A percentile compares a stretch with the other conserved stretches of the same genome.
Evolutionary conservation across 2,888 invertebrate genomes (phyloP).

Genomic region (Bombylius discolor): DNA sequence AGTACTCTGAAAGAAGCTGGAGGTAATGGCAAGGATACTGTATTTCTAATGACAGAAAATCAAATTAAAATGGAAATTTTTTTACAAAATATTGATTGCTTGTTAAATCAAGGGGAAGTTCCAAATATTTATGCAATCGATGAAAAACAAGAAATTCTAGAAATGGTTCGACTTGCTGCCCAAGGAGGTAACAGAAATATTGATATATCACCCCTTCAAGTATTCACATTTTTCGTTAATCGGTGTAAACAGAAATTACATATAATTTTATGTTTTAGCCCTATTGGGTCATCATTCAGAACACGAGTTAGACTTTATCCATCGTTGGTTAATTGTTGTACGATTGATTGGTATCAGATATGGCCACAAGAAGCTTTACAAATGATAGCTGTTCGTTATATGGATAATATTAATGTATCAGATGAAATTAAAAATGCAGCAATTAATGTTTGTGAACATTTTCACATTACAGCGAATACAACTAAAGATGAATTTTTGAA

Average conservation of each 20-base stretch:
- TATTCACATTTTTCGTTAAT: conserved; percentile 71
- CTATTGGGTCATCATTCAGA: conserved; percentile 69
- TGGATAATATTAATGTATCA: conserved; percentile 50
- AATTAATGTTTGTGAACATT: conserved; percentile 74
- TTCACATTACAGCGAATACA: conserved; percentile 64
- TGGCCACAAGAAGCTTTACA: conserved; percentile 78
- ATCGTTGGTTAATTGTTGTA: conserved; percentile 81
- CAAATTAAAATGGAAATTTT: conserved; percentile 80
- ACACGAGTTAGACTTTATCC: conserved; percentile 75
- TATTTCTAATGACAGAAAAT: conserved; percentile 76
- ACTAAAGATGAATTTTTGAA: conserved; percentile 50
- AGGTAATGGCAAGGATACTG: conserved; percentile 58
- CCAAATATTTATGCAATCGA: conserved; percentile 78
- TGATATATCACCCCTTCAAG: conserved; percentile 65
- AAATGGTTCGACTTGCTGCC: conserved; percentile 54
- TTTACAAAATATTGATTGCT: conserved; percentile 77
- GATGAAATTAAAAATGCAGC: conserved; percentile 48
- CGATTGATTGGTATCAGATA: conserved; percentile 86
- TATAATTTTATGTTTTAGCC: conserved; percentile 62
- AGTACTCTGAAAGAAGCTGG: conserved; percentile 65
- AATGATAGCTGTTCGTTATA: conserved; percentile 66
- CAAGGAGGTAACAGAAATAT: conserved; percentile 74
- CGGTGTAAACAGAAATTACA: conserved; percentile 70
- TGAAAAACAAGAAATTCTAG: conserved; percentile 65
- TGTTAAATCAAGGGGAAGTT: conserved; percentile 78